These are phyloP conservation scores for Prionailurus bengalensis DNA, from an alignment of 2,113 vertebrate genomes.

Conservation along the genomic window DNA sequence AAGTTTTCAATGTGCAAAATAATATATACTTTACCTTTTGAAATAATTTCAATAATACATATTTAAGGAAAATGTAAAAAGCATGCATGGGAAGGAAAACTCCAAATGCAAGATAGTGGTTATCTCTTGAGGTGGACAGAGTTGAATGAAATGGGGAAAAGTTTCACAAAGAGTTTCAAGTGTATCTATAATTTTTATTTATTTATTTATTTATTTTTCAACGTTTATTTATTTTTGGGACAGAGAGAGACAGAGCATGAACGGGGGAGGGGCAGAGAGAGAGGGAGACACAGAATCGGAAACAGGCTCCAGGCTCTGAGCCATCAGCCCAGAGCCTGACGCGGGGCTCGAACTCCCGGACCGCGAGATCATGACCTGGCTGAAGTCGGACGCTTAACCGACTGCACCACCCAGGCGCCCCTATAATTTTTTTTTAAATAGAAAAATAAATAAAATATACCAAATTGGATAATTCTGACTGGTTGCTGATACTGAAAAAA, in stretches of 20 bases:
- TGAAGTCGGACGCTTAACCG: too few relatives aligned
- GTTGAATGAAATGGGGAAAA: not conserved
- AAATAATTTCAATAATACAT: not conserved
- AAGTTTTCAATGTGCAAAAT: not conserved
- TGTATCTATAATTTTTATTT: not conserved
- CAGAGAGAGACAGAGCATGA: too few relatives aligned
- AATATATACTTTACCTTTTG: not conserved
- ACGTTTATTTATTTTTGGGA: too few relatives aligned
- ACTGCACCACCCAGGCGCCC: too few relatives aligned
- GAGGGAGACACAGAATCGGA: too few relatives aligned
- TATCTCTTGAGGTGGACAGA: not conserved
- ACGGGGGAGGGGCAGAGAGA: too few relatives aligned
- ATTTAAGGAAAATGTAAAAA: not conserved
- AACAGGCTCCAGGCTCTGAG: too few relatives aligned
- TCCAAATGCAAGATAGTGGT: not conserved
- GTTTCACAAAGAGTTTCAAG: not conserved
- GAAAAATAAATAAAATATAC: not conserved
- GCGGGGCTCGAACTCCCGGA: too few relatives aligned
- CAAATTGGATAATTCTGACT: not conserved
- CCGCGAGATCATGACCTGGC: too few relatives aligned
- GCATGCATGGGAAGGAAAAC: not conserved
- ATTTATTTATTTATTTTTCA: too few relatives aligned
- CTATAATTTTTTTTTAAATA: not conserved
- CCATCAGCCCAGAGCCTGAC: too few relatives aligned
- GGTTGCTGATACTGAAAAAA: not conserved